phyloP scores from a whole-genome alignment of 1,140 invertebrate species.

The Ectropis grisescens region DNA sequence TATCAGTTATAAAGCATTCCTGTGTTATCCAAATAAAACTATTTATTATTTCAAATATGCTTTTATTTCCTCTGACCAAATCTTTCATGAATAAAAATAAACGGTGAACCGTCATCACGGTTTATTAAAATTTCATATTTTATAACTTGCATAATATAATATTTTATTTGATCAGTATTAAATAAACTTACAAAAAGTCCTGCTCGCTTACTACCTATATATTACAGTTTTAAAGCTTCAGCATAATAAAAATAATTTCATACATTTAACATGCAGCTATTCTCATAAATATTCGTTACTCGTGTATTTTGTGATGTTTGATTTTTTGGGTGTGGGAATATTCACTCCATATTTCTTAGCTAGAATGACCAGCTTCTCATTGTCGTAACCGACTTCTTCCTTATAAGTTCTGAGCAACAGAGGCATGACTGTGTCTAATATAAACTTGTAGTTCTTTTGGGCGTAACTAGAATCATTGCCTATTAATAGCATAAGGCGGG shows the following conservation, averaged over 20 bases:
- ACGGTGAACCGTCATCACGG: constrained; percentile 38
- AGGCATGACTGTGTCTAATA: constrained; percentile 61
- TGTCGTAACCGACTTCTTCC: constrained; percentile 64
- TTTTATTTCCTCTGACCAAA: constrained; percentile 13
- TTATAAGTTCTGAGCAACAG: constrained; percentile 61
- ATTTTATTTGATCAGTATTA: constrained; percentile 60
- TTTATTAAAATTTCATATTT: constrained; percentile 65
- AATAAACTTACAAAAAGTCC: constrained; percentile 63
- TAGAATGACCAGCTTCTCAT: constrained; percentile 57
- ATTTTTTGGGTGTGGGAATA: constrained; percentile 48
- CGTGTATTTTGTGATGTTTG: constrained; percentile 68
- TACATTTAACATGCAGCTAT: constrained; percentile 32
- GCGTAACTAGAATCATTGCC: constrained; percentile 60
- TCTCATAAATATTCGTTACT: constrained; percentile 70
- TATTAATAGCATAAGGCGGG: constrained; percentile 45
- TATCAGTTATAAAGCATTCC: too few species aligned
- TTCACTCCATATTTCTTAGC: constrained; percentile 63
- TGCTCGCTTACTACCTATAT: constrained; percentile 62
- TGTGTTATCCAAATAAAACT: neutral
- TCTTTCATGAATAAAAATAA: constrained; percentile 25
- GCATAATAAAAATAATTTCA: constrained; percentile 60
- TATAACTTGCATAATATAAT: constrained; percentile 66
- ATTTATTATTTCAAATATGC: constrained; percentile 9
- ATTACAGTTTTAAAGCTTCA: constrained; percentile 66
- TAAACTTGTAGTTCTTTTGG: constrained; percentile 65